Evolutionary conservation across 2,113 vertebrate species (phyloP), one percentile per base, ranked within the genome.

Genomic region (Protobothrops flavoviridis): DNA sequence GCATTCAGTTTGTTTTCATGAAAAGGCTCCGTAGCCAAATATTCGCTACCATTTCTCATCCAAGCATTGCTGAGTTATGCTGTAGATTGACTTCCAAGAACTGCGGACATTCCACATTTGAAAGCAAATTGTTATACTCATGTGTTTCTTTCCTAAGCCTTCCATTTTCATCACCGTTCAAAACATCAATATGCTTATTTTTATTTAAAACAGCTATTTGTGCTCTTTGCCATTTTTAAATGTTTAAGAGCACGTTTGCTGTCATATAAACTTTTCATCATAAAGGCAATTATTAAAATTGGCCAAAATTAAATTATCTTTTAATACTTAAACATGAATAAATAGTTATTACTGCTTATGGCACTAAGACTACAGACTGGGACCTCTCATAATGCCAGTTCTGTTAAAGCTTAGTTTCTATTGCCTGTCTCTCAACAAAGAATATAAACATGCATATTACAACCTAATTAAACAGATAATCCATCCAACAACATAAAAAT

Each of bases 1-100:
- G 53, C 23, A 10, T 53, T 85, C 55, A 94, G 0, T 50, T 9
- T 29, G 7, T 29, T 50, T 56, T 29, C 57, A 45, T 64, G 53
- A 52, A 24, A 61, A 53, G n/a, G 85, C 57, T 55, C 59, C 87
- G 90, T 33, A 91, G 87, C 92, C 93, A 88, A 39, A 91, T 94
- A 48, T 91, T 85, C 94, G 2, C 87, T 52, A 52, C 17, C 0
- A 3, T 93, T 96, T 93, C 93, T 94, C 23, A 92, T 92, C 93
- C 94, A 74, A 89, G 81, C 94, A 88, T 92, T 81, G 55, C 93
- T 95, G 93, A 96, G 91, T 95, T 91, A 92, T 91, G 43, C 7
- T 15, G 52, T 93, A 61, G 26, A 87, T 92, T 64, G 1, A 92
- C 61, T 93, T 92, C 89, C 94, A 52, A 81, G 45, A 93, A 91